Percentiles rank a stretch among this genome's conserved stretches.
phyloP scores from a whole-genome alignment of 2,888 invertebrate species.

The Agrotis exclamationis region DNA sequence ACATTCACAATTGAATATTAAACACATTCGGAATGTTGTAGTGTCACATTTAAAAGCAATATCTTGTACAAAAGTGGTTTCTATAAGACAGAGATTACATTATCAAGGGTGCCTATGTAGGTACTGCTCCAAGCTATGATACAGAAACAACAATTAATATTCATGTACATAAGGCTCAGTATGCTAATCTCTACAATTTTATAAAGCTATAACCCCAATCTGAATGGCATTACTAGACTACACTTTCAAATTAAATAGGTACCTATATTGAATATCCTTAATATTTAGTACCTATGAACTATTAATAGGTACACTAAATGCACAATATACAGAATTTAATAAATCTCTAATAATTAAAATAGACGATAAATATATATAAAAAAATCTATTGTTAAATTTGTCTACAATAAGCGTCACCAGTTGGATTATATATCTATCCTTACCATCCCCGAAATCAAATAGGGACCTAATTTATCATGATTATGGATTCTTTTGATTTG shows the following conservation, averaged over 20 bases:
- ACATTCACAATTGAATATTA: slow-evolving; percentile 59
- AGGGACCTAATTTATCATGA: slow-evolving; percentile 83
- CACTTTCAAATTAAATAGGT: slow-evolving; percentile 69
- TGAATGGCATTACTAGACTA: slow-evolving; percentile 82
- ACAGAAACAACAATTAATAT: slow-evolving; percentile 75
- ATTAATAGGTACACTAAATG: slow-evolving; percentile 79
- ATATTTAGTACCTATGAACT: slow-evolving; percentile 71
- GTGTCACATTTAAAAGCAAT: slow-evolving; percentile 65
- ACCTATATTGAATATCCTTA: slow-evolving; percentile 68
- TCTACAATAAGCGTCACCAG: slow-evolving; percentile 90
- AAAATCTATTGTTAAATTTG: slow-evolving; percentile 85
- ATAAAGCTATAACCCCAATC: slow-evolving; percentile 93
- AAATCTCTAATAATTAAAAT: slow-evolving; percentile 79
- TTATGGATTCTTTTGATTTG: slow-evolving; percentile 85
- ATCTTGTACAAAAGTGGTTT: slow-evolving; percentile 58
- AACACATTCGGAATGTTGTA: slow-evolving; percentile 68
- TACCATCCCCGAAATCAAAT: slow-evolving; percentile 82
- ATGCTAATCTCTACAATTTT: slow-evolving; percentile 86
- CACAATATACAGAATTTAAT: slow-evolving; percentile 86
- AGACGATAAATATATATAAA: slow-evolving; percentile 84
- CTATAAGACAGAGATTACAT: slow-evolving; percentile 49
- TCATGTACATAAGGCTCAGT: slow-evolving; percentile 81
- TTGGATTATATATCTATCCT: slow-evolving; percentile 82
- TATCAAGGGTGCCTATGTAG: slow-evolving; percentile 58
- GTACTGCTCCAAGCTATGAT: slow-evolving; percentile 75